Base-by-base conservation (phyloP, 2,888 invertebrate genomes). In the Clepsis dumicolana region DNA sequence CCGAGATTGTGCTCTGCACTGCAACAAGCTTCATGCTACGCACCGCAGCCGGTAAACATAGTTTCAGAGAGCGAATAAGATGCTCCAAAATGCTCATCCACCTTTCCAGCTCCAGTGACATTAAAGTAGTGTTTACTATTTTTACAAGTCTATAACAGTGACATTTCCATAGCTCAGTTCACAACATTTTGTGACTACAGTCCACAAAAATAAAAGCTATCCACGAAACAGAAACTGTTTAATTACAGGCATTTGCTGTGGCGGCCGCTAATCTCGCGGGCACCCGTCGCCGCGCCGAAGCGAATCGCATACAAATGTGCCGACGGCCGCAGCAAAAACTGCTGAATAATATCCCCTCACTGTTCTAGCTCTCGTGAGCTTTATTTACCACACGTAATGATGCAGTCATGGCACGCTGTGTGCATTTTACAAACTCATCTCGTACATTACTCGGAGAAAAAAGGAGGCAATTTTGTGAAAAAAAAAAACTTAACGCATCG, bases 291-390 rank as follows among this genome's bases (percentile, higher is more conserved):
- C 84, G 83, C 86, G 84, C 86, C 85, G 83, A 81, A 88, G 87
- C 89, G 90, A 86, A 91, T 88, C 86, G 88, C 89, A 91, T 90
- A 91, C 89, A 90, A 91, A 91, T 90, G 87, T 83, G 82, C 86
- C 86, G 81, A 78, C 80, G 80, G 81, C 77, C 79, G 77, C 75
- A 74, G 86, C 84, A 91, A 90, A 91, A 91, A 91, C 85, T 88
- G 88, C 89, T 89, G 89, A 89, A 87, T 90, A 90, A 91, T 86
- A 86, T 86, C 84, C 85, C 84, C 83, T 83, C 82, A 77, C 76
- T 81, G 78, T 82, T 85, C 81, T 82, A 84, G 74, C 72, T 71
- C 80, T 81, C 80, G 80, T 77, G 79, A 79, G 80, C 82, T 87
- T 84, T 86, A 85, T 85, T 82, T 84, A 78, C 79, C 78, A 78